phyloP scores from a whole-genome alignment of 2,888 invertebrate genomes.

The Halocaridina rubra region DNA sequence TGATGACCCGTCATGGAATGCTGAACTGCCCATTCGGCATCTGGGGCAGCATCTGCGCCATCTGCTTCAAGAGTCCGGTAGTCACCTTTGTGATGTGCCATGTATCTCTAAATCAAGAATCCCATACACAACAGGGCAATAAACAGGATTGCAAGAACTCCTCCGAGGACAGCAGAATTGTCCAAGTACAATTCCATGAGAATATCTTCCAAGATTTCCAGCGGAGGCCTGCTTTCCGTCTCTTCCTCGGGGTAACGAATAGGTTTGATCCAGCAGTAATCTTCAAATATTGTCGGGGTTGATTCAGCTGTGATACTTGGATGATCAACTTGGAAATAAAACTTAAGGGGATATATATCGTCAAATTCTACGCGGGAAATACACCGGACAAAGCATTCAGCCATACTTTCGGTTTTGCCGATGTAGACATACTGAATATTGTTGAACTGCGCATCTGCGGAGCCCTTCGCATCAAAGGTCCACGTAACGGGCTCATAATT shows the following conservation, averaged over 20 bases:
- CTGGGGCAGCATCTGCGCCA: slow-evolving; percentile 90
- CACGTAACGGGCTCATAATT: slow-evolving; percentile 87
- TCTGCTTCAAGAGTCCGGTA: slow-evolving; percentile 97
- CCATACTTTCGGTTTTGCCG: slow-evolving; percentile 91
- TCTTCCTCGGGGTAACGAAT: slow-evolving; percentile 81
- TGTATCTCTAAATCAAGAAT: slow-evolving; percentile 84
- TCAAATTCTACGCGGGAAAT: slow-evolving; percentile 95
- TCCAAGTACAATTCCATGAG: slow-evolving; percentile 78
- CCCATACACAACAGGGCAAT: slow-evolving; percentile 83
- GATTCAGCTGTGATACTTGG: slow-evolving; percentile 79
- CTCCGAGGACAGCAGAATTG: slow-evolving; percentile 69
- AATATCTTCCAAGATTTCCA: slow-evolving; percentile 78
- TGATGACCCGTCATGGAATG: slow-evolving; percentile 90
- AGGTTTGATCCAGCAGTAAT: slow-evolving; percentile 96
- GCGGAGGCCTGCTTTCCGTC: slow-evolving; percentile 88
- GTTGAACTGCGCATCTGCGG: slow-evolving; percentile 96
- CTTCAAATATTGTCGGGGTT: slow-evolving; percentile 82
- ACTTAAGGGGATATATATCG: slow-evolving; percentile 94
- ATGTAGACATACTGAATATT: slow-evolving; percentile 97
- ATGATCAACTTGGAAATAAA: slow-evolving; percentile 94
- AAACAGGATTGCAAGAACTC: slow-evolving; percentile 84
- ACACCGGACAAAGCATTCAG: slow-evolving; percentile 92
- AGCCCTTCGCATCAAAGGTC: slow-evolving; percentile 86
- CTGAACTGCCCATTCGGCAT: slow-evolving; percentile 93
- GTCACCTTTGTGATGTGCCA: slow-evolving; percentile 80